phyloP scores from a whole-genome alignment of 2,888 invertebrate species.

The Dynastes hyllus region DNA sequence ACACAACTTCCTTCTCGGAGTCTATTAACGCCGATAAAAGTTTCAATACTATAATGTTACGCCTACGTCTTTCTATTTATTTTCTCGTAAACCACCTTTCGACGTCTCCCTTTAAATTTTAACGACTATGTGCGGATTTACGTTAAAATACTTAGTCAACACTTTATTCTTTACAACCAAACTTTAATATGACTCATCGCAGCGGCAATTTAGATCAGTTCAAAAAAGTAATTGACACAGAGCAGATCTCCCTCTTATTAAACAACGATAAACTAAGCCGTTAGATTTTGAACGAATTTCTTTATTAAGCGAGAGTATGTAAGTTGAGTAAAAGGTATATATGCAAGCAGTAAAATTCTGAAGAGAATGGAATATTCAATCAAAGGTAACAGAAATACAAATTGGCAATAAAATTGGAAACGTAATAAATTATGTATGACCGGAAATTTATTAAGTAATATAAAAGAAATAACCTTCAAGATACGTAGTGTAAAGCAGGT shows the following conservation, averaged over 20 bases:
- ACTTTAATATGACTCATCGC: neutral
- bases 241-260: neutral
- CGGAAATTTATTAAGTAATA: too few relatives aligned
- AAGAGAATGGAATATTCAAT: too few relatives aligned
- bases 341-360: too few relatives aligned
- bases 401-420: too few relatives aligned
- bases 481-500: too few relatives aligned
- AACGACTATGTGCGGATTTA: neutral
- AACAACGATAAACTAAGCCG: too few relatives aligned
- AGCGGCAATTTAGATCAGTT: neutral
- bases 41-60: neutral
- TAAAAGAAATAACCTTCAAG: too few relatives aligned
- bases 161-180: neutral
- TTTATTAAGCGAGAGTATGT: too few relatives aligned
- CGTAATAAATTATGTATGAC: too few relatives aligned
- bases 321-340: too few relatives aligned
- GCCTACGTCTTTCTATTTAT: neutral
- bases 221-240: neutral
- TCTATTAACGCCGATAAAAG: constrained; percentile 1
- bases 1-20: neutral
- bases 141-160: neutral
- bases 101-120: neutral
- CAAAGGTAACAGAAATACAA: too few relatives aligned
- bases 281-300: too few relatives aligned
- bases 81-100: neutral